Base-by-base conservation (phyloP, 2,888 invertebrate genomes). In the Ochropleura plecta region DNA sequence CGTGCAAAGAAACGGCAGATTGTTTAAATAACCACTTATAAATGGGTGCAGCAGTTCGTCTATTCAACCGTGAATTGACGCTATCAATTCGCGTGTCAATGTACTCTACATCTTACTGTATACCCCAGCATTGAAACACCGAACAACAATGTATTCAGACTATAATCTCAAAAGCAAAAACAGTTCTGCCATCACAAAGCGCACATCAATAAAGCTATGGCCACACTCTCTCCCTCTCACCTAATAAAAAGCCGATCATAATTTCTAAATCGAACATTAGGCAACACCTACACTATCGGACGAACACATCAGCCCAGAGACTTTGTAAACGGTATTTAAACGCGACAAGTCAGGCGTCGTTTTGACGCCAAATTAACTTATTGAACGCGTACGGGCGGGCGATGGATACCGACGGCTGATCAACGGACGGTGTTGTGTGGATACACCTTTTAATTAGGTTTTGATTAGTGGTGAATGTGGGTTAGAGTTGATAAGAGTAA, bases 301-400 rank as follows among this genome's bases (percentile, higher is more conserved):
- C 46, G 66, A 66, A 69, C 73, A 82, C 81, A 89, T 87, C 81
- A 66, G 83, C 46, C 73, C 76, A 70, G 82, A 77, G 74, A 81
- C 67, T 73, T 78, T 80, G 84, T 80, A 80, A 79, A 83, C 81
- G 79, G 78, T 78, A 83, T 84, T 81, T 66, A 82, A 76, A 75
- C 86, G 88, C 88, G 86, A 87, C 88, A 88, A 86, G 86, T 83
- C 87, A 82, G 84, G 83, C 82, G 89, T 81, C 85, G 88, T 85
- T 90, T 92, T 93, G 92, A 93, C 92, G 93, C 91, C 90, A 88
- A 91, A 93, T 94, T 93, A 93, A 91, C 92, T 91, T 91, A 92
- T 91, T 90, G 91, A 89, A 86, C 78, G 84, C 78, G 78, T 83
- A 85, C 87, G 88, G 87, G 83, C 85, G 87, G 87, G 70, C 84